These are phyloP conservation scores for Tachina lurida DNA, from an alignment of 2,888 invertebrate genomes.

Conservation along the genomic window DNA sequence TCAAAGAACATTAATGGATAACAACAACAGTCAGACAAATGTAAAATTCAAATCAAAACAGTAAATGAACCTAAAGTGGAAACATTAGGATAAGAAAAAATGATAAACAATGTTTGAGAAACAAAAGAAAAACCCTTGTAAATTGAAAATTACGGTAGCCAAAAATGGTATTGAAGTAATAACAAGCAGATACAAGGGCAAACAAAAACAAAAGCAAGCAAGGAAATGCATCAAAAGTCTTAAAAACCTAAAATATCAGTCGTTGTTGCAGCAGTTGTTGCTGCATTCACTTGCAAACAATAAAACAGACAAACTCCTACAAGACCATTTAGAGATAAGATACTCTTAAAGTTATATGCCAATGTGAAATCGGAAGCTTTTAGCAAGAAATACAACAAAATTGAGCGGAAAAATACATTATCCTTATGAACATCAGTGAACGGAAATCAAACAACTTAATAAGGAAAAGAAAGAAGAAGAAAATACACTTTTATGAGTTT, in stretches of 20 bases:
- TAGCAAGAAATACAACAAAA: slow-evolving; percentile 36
- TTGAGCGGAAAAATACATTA: slow-evolving; percentile 57
- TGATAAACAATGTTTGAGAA: slow-evolving; percentile 43
- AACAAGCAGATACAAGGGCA: slow-evolving; percentile 50
- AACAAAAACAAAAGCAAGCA: background rate
- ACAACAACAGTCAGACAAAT: slow-evolving; percentile 15
- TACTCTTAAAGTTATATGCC: slow-evolving; percentile 68
- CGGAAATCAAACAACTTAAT: slow-evolving; percentile 74
- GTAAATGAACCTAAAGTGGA: slow-evolving; percentile 17
- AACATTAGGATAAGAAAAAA: slow-evolving; percentile 60
- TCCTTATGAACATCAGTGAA: slow-evolving; percentile 76
- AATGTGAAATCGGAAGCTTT: slow-evolving; percentile 69
- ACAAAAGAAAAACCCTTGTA: slow-evolving; percentile 44
- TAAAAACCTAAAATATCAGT: slow-evolving; percentile 31
- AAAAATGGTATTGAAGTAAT: slow-evolving; percentile 64
- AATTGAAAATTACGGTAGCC: slow-evolving; percentile 67
- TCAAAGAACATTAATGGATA: slow-evolving; percentile 38
- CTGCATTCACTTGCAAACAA: background rate
- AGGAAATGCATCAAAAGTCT: slow-evolving; percentile 17
- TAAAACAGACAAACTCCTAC: slow-evolving; percentile 36
- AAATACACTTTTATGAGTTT: slow-evolving; percentile 1
- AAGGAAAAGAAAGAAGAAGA: slow-evolving; percentile 72
- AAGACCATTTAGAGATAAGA: slow-evolving; percentile 50
- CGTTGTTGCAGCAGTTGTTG: slow-evolving; percentile 21
- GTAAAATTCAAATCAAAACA: background rate